Evolutionary conservation across 2,113 vertebrate species (phyloP).

Genomic region (Perccottus glenii): DNA sequence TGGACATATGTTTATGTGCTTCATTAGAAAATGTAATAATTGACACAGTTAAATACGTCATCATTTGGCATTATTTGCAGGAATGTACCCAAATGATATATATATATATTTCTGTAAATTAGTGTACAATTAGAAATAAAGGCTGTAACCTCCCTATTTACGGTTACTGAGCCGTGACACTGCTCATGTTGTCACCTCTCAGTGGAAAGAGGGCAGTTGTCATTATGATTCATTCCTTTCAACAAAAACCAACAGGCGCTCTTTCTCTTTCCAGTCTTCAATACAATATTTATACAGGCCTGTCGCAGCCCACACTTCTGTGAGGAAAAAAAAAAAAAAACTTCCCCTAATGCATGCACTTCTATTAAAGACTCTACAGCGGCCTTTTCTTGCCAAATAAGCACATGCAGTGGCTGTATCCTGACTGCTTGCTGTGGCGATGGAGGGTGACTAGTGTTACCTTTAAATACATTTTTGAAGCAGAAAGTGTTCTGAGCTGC

Average conservation of each 20-base stretch:
- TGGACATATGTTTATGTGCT: no score
- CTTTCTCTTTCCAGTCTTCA: conserved; percentile 5
- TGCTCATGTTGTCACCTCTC: background rate
- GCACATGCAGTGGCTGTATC: conserved; percentile 29
- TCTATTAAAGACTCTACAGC: conserved; percentile 39
- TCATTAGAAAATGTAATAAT: no score
- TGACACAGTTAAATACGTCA: no score
- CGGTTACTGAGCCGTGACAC: no score
- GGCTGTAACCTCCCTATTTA: no score
- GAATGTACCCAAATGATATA: no score
- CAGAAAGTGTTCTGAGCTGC: background rate
- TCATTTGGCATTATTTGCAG: no score
- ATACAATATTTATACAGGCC: conserved; percentile 52
- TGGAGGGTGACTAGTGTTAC: conserved; percentile 8
- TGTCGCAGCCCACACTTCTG: conserved; percentile 41
- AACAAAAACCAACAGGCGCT: background rate
- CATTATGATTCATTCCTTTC: conserved; percentile 35
- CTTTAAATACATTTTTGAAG: conserved; percentile 10
- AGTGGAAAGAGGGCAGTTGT: conserved; percentile 31
- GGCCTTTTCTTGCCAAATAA: conserved; percentile 29
- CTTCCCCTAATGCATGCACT: conserved; percentile 53
- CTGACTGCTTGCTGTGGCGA: background rate
- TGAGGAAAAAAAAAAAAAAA: conserved; percentile 18
- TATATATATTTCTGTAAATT: no score
- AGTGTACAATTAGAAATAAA: no score